Evolutionary conservation across 2,888 invertebrate genomes (phyloP).

Genomic region (Gryllus longicercus): DNA sequence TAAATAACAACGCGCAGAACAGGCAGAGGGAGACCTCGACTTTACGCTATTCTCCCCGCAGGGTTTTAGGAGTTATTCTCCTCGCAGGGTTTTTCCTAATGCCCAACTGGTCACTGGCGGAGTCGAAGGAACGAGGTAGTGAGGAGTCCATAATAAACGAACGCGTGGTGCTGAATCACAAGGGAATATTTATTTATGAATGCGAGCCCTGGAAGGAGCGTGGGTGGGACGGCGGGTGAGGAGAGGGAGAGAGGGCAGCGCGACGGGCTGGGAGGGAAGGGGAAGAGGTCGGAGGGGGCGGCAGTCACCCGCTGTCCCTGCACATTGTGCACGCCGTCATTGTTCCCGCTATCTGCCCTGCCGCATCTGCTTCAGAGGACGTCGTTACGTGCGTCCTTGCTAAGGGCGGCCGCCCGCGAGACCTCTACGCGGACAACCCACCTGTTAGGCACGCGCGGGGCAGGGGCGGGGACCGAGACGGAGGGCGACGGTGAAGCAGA

Average conservation of each 20-base stretch:
- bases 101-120: neutral
- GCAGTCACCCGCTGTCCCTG: neutral
- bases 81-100: neutral
- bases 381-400: neutral
- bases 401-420: neutral
- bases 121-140: neutral
- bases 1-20: neutral
- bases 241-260: no score
- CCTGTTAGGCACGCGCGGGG: neutral
- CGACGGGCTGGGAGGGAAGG: no score
- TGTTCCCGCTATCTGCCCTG: neutral
- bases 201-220: neutral
- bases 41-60: neutral
- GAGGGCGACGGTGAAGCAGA: no score
- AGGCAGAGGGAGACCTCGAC: neutral
- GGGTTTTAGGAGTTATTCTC: neutral
- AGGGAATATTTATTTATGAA: conserved; percentile 8
- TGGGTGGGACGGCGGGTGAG: no score
- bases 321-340: neutral
- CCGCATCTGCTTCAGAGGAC: neutral
- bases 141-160: neutral
- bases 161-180: neutral
- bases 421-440: neutral
- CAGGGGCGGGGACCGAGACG: no score
- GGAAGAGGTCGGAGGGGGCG: no score